phyloP scores from a whole-genome alignment of 2,888 invertebrate species.

The Itoplectis maculator region DNA sequence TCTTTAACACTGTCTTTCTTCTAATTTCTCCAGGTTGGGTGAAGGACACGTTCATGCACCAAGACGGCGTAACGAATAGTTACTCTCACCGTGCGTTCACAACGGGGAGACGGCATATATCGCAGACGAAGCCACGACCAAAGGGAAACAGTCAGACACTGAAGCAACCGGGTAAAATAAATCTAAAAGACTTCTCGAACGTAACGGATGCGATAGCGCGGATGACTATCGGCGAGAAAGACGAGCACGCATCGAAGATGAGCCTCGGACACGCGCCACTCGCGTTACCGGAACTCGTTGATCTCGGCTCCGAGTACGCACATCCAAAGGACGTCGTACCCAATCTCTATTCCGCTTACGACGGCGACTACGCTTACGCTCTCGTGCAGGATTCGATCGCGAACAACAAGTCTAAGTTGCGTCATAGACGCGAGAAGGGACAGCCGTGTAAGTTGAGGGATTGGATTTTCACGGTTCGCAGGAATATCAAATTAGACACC shows the following conservation, averaged over 20 bases:
- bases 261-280: conserved; percentile 89
- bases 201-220: conserved; percentile 94
- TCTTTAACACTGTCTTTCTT: conserved; percentile 41
- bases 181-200: conserved; percentile 94
- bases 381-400: conserved; percentile 88
- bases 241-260: conserved; percentile 81
- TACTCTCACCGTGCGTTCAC: conserved; percentile 90
- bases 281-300: conserved; percentile 91
- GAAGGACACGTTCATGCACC: conserved; percentile 85
- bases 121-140: conserved; percentile 87
- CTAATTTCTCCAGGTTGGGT: conserved; percentile 85
- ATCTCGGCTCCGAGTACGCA: conserved; percentile 91
- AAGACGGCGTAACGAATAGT: conserved; percentile 86
- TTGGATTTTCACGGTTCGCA: conserved; percentile 50
- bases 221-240: conserved; percentile 86
- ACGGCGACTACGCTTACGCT: conserved; percentile 89
- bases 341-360: conserved; percentile 85
- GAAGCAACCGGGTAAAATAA: conserved; percentile 95
- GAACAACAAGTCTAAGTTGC: conserved; percentile 86
- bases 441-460: conserved; percentile 86
- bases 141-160: conserved; percentile 90
- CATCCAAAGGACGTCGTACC: conserved; percentile 88
- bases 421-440: conserved; percentile 88
- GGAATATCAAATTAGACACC: not conserved
- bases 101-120: conserved; percentile 88